A percentile compares a stretch with the other conserved stretches of the same genome.
Conservation (phyloP, 2,113 vertebrate species). For the Bos indicus region DNA sequence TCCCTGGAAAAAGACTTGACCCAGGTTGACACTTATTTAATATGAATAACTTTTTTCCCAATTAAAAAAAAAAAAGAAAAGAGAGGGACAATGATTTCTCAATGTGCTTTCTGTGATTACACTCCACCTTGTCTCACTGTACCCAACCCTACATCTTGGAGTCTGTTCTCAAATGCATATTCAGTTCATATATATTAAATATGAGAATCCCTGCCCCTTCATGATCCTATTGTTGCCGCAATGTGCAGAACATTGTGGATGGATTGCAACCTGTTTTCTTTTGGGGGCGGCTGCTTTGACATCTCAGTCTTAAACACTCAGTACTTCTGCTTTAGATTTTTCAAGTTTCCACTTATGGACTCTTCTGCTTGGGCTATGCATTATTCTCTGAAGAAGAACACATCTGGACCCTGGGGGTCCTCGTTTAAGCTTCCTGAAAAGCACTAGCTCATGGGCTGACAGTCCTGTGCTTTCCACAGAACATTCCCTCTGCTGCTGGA, state of each 20-base stretch:
- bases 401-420: neutral
- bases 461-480: neutral
- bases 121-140: neutral
- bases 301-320: neutral
- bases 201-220: neutral
- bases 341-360: neutral
- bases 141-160: neutral
- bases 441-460: neutral
- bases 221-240: neutral
- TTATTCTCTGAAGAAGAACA: neutral
- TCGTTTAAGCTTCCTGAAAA: neutral
- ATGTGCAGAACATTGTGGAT: neutral
- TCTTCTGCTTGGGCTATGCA: neutral
- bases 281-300: neutral
- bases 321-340: neutral
- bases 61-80: neutral
- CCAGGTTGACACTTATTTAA: neutral
- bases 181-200: neutral
- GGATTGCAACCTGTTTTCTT: neutral
- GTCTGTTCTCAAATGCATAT: neutral
- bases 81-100: neutral
- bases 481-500: neutral
- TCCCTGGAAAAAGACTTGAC: neutral
- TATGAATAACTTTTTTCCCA: neutral
- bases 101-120: neutral